Percentiles rank a stretch among this genome's conserved stretches.
Evolutionary conservation across 2,888 invertebrate species (phyloP).

Genomic region (Euplexia lucipara): DNA sequence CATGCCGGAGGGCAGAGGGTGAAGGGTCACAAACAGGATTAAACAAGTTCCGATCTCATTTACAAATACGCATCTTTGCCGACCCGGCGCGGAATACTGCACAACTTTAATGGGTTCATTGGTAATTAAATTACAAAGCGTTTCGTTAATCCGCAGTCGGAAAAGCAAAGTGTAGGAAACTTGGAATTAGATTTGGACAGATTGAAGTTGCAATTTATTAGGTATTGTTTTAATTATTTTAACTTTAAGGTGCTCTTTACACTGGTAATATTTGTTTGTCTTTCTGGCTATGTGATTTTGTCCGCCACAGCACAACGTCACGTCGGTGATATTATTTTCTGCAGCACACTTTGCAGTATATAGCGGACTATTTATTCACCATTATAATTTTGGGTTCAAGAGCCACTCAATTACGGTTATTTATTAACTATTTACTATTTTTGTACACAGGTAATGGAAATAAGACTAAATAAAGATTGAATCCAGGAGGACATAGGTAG

Average conservation of each 20-base stretch:
- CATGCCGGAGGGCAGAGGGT: slow-evolving; percentile 63
- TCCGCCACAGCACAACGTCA: slow-evolving; percentile 6
- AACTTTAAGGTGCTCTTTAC: not conserved
- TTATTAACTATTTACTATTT: no score
- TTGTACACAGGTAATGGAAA: no score
- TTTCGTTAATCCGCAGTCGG: slow-evolving; percentile 22
- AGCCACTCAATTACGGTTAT: not conserved
- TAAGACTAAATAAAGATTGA: no score
- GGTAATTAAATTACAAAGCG: slow-evolving; percentile 48
- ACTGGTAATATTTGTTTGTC: not conserved
- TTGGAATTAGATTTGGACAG: slow-evolving; percentile 2
- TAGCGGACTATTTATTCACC: not conserved
- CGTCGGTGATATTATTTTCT: slow-evolving; percentile 7
- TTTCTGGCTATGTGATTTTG: not conserved
- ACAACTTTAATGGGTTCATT: slow-evolving; percentile 31
- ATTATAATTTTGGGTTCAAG: not conserved
- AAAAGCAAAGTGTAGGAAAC: not conserved
- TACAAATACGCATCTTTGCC: slow-evolving; percentile 65
- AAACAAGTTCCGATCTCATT: slow-evolving; percentile 77
- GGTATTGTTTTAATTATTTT: not conserved
- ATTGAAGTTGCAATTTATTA: not conserved
- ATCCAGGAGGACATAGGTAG: no score
- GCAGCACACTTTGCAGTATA: not conserved
- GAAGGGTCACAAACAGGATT: slow-evolving; percentile 71
- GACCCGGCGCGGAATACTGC: slow-evolving; percentile 14